Conservation (phyloP, 2,113 vertebrate species). For the Promerops cafer region DNA sequence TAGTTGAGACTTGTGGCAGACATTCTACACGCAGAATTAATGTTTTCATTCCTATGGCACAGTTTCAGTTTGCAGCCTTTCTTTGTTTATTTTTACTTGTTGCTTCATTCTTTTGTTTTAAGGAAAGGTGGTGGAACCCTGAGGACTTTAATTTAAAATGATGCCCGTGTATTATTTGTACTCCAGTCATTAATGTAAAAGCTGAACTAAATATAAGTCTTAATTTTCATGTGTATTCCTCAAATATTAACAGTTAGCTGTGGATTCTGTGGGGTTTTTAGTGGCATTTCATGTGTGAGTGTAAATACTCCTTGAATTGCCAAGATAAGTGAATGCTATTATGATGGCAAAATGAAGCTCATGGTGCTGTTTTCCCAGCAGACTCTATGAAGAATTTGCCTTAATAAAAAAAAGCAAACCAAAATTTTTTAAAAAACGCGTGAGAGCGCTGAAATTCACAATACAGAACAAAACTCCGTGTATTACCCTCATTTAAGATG, state of each 20-base stretch:
- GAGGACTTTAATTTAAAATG: not conserved
- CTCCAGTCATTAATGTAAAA: not conserved
- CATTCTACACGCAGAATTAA: not conserved
- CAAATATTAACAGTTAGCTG: not conserved
- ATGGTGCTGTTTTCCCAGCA: not conserved
- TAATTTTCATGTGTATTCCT: not conserved
- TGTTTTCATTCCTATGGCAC: conserved; percentile 2
- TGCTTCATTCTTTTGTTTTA: not conserved
- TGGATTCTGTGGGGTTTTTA: not conserved
- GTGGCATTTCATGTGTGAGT: conserved; percentile 18
- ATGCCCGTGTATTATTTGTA: not conserved
- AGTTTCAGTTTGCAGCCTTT: not conserved
- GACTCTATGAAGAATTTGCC: not conserved
- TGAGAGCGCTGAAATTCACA: not conserved
- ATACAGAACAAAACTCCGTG: not conserved
- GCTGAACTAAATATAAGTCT: not conserved
- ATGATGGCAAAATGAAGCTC: conserved; percentile 2
- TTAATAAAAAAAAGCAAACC: not conserved
- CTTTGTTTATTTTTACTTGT: not conserved
- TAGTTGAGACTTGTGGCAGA: not conserved
- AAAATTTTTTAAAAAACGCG: not conserved
- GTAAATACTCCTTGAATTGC: conserved; percentile 6
- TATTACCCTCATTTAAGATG: not conserved
- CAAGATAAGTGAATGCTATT: not conserved
- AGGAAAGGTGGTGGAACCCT: not conserved